Percentiles rank a stretch among this genome's conserved stretches.
Evolutionary conservation across 2,797 vertebrate genomes (phyloP).

Genomic region (Pseudochirops cupreus): DNA sequence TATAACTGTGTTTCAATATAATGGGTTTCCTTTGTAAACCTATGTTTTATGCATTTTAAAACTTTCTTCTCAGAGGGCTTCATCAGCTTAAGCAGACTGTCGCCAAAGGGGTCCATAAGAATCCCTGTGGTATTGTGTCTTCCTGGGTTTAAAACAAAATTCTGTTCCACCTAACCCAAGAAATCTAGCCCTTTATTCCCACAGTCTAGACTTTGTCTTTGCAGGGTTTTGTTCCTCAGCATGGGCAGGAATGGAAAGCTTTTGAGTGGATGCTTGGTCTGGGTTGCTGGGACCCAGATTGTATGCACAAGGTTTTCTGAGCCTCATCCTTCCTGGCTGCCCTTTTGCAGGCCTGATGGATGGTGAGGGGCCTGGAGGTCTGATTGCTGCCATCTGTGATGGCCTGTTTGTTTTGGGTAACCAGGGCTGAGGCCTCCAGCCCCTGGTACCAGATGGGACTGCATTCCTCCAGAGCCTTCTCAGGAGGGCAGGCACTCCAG

Average conservation of each 20-base stretch:
- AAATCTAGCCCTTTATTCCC: not conserved
- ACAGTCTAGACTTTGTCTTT: not conserved
- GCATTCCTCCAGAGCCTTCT: not conserved
- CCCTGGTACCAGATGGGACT: not conserved
- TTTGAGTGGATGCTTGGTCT: not conserved
- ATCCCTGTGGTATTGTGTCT: not conserved
- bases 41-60: not conserved
- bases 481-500: not conserved
- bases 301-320: slow-evolving; percentile 8
- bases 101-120: not conserved
- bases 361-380: not conserved
- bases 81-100: not conserved
- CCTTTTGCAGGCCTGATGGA: not conserved
- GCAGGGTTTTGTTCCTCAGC: not conserved
- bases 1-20: not conserved
- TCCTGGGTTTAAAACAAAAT: slow-evolving; percentile 19
- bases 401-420: not conserved
- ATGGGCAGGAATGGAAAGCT: not conserved
- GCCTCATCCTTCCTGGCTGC: not conserved
- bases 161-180: not conserved
- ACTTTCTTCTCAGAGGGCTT: not conserved
- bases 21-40: not conserved
- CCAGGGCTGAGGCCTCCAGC: not conserved
- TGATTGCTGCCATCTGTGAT: not conserved
- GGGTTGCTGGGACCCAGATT: not conserved